Evolutionary conservation across 2,797 vertebrate species (phyloP).

Genomic region (Kryptopterus vitreolus): DNA sequence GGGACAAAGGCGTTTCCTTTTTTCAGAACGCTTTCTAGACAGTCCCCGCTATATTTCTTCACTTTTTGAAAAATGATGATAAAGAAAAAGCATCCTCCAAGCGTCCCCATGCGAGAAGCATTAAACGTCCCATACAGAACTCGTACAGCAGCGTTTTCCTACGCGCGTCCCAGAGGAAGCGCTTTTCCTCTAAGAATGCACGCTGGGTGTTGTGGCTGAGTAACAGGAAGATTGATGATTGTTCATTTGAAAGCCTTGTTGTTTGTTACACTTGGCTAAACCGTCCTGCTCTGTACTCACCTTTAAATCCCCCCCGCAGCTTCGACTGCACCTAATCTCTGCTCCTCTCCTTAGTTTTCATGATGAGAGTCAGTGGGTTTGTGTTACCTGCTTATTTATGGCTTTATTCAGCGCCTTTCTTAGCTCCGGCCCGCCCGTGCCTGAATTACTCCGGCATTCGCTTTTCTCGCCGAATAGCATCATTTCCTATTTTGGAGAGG

Average conservation of each 20-base stretch:
- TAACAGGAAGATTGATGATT: constrained; percentile 19
- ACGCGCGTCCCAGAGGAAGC: not conserved
- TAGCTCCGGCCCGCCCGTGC: not conserved
- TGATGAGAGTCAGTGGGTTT: constrained; percentile 24
- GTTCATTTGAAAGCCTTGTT: constrained; percentile 14
- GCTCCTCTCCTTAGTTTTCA: constrained; percentile 7
- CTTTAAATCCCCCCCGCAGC: constrained; percentile 16
- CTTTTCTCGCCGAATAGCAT: not conserved
- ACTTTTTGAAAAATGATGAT: not conserved
- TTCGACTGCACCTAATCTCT: constrained; percentile 22
- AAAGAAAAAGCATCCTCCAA: not conserved
- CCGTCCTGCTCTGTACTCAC: constrained; percentile 22
- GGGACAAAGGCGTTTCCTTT: not conserved
- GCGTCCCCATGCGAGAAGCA: not conserved
- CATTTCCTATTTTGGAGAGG: constrained; percentile 9
- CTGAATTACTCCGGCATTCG: not conserved
- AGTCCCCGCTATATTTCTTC: not conserved
- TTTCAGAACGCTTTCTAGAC: not conserved
- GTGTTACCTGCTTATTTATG: constrained; percentile 27
- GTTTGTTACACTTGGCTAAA: constrained; percentile 27
- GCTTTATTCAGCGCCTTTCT: not conserved
- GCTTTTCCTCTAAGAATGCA: not conserved
- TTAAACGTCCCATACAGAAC: not conserved
- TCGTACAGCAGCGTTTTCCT: not conserved
- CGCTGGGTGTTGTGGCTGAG: not conserved